Evolutionary conservation across 2,888 invertebrate genomes (phyloP).

Genomic region (Scaeva pyrastri): DNA sequence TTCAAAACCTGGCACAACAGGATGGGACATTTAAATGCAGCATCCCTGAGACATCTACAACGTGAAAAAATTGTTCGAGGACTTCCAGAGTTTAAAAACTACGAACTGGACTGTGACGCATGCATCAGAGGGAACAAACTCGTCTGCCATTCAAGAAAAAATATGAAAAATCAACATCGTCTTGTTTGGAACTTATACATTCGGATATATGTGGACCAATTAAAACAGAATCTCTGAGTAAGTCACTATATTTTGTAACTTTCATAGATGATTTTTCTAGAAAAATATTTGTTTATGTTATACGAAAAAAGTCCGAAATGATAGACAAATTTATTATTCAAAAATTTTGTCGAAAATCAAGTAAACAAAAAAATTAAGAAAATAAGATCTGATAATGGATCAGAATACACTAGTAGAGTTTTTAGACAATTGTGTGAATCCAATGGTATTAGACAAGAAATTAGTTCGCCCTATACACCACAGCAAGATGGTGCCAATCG

Average conservation of each 20-base stretch:
- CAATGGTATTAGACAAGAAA: background rate
- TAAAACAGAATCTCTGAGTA: background rate
- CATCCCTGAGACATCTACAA: conserved; percentile 17
- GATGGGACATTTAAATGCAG: conserved; percentile 27
- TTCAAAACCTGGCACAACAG: conserved; percentile 21
- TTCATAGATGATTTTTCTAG: background rate
- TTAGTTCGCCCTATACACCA: background rate
- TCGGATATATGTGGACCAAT: too few relatives aligned
- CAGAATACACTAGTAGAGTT: conserved; percentile 6
- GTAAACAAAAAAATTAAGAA: background rate
- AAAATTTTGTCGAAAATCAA: background rate
- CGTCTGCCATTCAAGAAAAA: conserved; percentile 13
- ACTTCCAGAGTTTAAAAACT: conserved; percentile 21
- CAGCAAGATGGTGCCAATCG: conserved; percentile 10
- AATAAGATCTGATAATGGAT: conserved; percentile 26
- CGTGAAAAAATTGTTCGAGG: conserved; percentile 12
- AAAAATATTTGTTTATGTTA: background rate
- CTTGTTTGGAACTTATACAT: background rate
- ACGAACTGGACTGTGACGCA: background rate
- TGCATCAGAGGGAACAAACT: conserved; percentile 15
- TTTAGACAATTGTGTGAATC: background rate
- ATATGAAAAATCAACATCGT: background rate
- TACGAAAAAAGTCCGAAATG: background rate
- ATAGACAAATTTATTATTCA: background rate
- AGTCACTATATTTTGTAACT: background rate